Evolutionary conservation across 2,113 vertebrate species (phyloP).

Genomic region (Bos indicus): DNA sequence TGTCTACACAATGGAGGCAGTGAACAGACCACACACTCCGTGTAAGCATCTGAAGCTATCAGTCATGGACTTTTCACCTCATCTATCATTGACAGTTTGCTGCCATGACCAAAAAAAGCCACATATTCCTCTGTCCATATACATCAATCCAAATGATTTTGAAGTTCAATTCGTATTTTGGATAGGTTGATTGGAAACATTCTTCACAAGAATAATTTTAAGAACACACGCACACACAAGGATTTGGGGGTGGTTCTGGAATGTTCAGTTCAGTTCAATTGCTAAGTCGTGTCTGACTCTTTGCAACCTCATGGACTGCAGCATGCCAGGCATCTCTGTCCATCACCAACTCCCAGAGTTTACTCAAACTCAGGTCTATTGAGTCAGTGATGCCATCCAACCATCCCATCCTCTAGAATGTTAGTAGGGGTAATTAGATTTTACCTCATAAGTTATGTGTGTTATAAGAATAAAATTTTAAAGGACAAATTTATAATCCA

Average conservation of each 20-base stretch:
- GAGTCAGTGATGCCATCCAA: neutral
- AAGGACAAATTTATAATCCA: neutral
- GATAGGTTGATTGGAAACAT: slow-evolving; percentile 39
- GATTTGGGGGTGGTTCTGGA: neutral
- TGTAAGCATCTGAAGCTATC: slow-evolving; percentile 11
- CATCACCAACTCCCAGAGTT: neutral
- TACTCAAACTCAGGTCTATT: neutral
- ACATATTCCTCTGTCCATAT: slow-evolving; percentile 58
- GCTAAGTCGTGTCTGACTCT: neutral
- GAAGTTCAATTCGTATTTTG: slow-evolving; percentile 26
- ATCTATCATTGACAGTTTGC: slow-evolving; percentile 53
- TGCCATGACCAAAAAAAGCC: slow-evolving; percentile 52
- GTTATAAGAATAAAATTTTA: neutral
- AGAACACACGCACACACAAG: neutral
- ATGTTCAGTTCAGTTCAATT: neutral
- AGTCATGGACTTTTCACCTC: slow-evolving; percentile 51
- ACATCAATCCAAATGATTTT: slow-evolving; percentile 60
- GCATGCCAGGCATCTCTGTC: neutral
- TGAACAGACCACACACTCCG: neutral
- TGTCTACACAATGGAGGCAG: neutral
- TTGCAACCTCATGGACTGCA: neutral
- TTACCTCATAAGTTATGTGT: slow-evolving; percentile 8
- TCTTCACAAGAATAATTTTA: slow-evolving; percentile 28
- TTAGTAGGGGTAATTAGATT: slow-evolving; percentile 57
- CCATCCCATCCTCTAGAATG: neutral